Conservation (phyloP, 2,797 vertebrate species). For the Potorous gilbertii region DNA sequence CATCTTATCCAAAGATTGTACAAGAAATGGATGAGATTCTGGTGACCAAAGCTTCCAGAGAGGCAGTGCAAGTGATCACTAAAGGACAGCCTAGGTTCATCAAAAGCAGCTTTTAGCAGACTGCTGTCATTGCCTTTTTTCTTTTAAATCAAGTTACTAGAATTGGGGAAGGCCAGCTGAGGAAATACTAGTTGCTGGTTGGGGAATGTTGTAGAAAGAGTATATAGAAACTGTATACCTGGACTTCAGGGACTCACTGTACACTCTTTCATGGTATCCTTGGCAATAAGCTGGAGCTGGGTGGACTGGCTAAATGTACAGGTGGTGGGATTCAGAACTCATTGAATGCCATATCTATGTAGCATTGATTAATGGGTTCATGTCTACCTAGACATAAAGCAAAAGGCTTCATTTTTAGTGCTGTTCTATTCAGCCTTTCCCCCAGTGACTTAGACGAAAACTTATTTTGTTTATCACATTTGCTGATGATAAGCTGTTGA, state of each 20-base stretch:
- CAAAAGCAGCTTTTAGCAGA: background rate
- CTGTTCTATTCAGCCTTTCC: background rate
- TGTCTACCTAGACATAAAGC: background rate
- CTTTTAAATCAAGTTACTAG: background rate
- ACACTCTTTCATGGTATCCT: background rate
- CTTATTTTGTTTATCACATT: background rate
- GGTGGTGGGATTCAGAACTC: background rate
- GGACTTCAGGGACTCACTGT: background rate
- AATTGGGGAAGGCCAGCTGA: background rate
- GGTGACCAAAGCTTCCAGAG: background rate
- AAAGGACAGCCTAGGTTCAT: background rate
- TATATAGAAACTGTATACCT: background rate
- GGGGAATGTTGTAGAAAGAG: background rate
- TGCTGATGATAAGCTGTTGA: background rate
- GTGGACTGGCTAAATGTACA: background rate
- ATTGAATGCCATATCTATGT: background rate
- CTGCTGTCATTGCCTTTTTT: background rate
- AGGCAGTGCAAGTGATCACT: background rate
- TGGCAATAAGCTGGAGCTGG: background rate
- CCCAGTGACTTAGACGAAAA: background rate
- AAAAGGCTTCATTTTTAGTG: background rate
- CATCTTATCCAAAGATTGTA: slow-evolving; percentile 11
- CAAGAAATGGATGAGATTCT: background rate
- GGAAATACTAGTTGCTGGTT: background rate
- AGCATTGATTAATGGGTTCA: background rate